Evolutionary conservation across 2,888 invertebrate genomes (phyloP).

Genomic region (Amorpha juglandis): DNA sequence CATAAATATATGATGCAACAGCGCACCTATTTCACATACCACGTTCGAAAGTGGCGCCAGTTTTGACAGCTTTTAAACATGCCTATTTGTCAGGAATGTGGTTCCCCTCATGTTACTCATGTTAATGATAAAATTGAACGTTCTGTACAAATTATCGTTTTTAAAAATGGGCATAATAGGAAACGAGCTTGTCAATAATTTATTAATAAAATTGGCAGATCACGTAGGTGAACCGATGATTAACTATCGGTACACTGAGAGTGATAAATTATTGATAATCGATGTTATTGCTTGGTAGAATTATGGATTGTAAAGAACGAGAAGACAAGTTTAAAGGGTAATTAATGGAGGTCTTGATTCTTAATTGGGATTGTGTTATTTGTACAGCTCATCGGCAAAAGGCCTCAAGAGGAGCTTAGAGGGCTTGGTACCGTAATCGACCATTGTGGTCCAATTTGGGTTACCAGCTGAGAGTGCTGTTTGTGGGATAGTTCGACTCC

Average conservation of each 20-base stretch:
- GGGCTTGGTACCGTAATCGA: too few relatives aligned
- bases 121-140: neutral
- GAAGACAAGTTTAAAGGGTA: neutral
- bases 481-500: too few relatives aligned
- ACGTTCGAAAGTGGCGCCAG: slow-evolving; percentile 1
- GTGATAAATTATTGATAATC: slow-evolving; percentile 13
- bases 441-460: too few relatives aligned
- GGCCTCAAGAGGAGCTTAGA: too few relatives aligned
- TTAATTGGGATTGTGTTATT: too few relatives aligned
- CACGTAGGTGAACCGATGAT: slow-evolving; percentile 16
- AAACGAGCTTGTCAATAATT: slow-evolving; percentile 2
- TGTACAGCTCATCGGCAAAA: too few relatives aligned
- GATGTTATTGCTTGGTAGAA: neutral
- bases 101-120: neutral
- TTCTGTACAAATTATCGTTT: slow-evolving; percentile 10
- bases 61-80: slow-evolving; percentile 7
- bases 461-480: too few relatives aligned
- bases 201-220: neutral
- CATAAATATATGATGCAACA: slow-evolving; percentile 7
- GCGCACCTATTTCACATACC: neutral
- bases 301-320: neutral
- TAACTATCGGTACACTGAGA: slow-evolving; percentile 14
- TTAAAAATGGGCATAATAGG: slow-evolving; percentile 19
- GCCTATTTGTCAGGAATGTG: slow-evolving; percentile 12
- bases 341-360: too few relatives aligned